Evolutionary conservation across 1,140 invertebrate genomes (phyloP), one percentile per base, ranked within the genome.

Genomic region (Pachypeltis micranthus): DNA sequence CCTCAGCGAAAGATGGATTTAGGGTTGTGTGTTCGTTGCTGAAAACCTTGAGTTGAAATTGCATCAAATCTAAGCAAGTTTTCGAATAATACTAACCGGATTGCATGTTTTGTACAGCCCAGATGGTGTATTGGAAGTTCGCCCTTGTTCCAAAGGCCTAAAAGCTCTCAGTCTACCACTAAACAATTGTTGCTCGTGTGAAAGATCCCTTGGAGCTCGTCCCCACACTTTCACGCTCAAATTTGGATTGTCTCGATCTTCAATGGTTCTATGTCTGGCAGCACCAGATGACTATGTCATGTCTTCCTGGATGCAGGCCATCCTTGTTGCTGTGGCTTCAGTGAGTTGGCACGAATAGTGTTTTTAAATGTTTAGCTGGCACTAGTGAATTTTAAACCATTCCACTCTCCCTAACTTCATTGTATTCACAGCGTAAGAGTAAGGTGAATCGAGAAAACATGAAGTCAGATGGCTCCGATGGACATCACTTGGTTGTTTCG

Each of bases 291-390:
- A 31, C 24, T 31, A n/a, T 19, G 26, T 31, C 25, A 59, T 59
- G 57, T 59, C 57, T 2, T 19, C 12, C 3, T 59, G 57, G 57
- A 59, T 59, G 57, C 57, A 59, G 29, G 57, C 26, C 4, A 59
- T 59, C 3, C 57, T 59, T 3, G 7, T 59, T 19, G 57, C 57
- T 2, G 57, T 59, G 1, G 57, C 57, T 31, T 59, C 57, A 19
- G 57, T 59, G 31, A 57, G 24, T 26, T 10, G 4, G 14, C 21
- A 54, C n/a, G 7, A 10, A 10, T 39, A 39, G 34, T 39, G n/a
- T 39, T 39, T 10, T 39, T 39, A 10, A n/a, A 10, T 39, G 10
- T 39, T 39, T 10, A 39, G 7, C 34, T 39, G 34, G n/a, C 34
- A n/a, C 7, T 10, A 39, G n/a, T 10, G n/a, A 39, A n/a, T 39